Evolutionary conservation across 2,797 vertebrate species (phyloP), one percentile per base, ranked within the genome.

Genomic region (Rhinatrema bivittatum): DNA sequence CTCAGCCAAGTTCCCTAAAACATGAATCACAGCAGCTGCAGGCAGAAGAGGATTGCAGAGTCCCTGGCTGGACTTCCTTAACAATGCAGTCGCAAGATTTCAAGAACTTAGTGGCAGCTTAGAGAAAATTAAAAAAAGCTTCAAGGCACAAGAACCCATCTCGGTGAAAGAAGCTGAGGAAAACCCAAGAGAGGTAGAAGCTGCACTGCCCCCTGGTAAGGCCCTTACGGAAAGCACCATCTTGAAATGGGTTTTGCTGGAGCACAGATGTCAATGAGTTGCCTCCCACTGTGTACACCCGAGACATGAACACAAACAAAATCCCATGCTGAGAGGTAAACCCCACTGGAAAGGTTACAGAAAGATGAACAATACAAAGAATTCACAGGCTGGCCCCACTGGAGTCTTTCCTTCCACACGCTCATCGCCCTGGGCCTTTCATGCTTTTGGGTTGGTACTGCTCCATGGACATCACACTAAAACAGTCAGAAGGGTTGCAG

Each of bases 401-500:
- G 42, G 53, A 53, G 50, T 60, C 53, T 50, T 59, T 59, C 32
- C 42, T 56, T 19, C 7, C 4, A 18, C 15, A 14, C n/a, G 2
- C 11, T 18, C 31, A 62, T 84, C 70, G 78, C 53, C 80, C 80
- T 1, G 91, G 93, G 3, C 92, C 93, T 73, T 97, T 98, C 49
- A 88, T 25, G 29, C 74, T 93, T 50, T 96, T 96, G 60, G 89
- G 80, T 57, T 75, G 84, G 46, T 93, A 97, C 20, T 83, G 74
- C 56, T 97, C 91, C 60, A 87, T 53, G 34, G 89, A 88, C 72
- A 88, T 63, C 21, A 79, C 72, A 14, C 83, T 87, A 75, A 87
- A 79, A 72, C 95, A 98, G 60, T 97, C 92, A 0, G 77, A 80
- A 1, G 94, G 95, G 69, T 81, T 90, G 74, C 95, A 98, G 32